phyloP scores from a whole-genome alignment of 2,797 vertebrate genomes.

The Pipistrellus pygmaeus region DNA sequence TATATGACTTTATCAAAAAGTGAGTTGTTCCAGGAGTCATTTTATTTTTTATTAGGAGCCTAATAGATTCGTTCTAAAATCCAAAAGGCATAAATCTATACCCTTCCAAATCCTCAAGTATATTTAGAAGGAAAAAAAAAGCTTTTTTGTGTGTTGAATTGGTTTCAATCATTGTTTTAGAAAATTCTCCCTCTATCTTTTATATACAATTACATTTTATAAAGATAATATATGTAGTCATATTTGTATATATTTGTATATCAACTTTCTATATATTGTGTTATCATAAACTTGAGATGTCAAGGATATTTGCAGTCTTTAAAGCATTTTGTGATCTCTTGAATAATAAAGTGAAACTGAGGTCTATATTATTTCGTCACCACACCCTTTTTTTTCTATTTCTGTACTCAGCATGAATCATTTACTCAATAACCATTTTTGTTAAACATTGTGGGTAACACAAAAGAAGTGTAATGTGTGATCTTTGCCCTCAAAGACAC shows the following conservation, averaged over 20 bases:
- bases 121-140: neutral
- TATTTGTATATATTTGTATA: neutral
- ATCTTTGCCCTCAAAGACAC: neutral
- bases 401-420: slow-evolving; percentile 42
- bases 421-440: slow-evolving; percentile 49
- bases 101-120: slow-evolving; percentile 51
- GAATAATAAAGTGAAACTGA: slow-evolving; percentile 48
- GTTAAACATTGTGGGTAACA: neutral
- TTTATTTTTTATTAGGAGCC: slow-evolving; percentile 57
- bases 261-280: neutral
- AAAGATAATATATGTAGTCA: neutral
- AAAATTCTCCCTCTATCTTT: slow-evolving; percentile 30
- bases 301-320: slow-evolving; percentile 29
- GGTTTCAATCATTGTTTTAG: slow-evolving; percentile 13
- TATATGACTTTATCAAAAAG: slow-evolving; percentile 11
- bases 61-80: slow-evolving; percentile 45
- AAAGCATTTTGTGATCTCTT: slow-evolving; percentile 38
- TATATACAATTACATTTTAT: neutral
- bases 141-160: neutral
- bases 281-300: slow-evolving; percentile 12
- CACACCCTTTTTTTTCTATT: neutral
- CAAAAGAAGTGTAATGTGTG: neutral
- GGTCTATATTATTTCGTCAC: slow-evolving; percentile 27
- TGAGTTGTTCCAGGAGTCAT: slow-evolving; percentile 19
- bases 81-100: slow-evolving; percentile 1